Evolutionary conservation across 2,888 invertebrate genomes (phyloP).

Genomic region (Cheilosia urbana): DNA sequence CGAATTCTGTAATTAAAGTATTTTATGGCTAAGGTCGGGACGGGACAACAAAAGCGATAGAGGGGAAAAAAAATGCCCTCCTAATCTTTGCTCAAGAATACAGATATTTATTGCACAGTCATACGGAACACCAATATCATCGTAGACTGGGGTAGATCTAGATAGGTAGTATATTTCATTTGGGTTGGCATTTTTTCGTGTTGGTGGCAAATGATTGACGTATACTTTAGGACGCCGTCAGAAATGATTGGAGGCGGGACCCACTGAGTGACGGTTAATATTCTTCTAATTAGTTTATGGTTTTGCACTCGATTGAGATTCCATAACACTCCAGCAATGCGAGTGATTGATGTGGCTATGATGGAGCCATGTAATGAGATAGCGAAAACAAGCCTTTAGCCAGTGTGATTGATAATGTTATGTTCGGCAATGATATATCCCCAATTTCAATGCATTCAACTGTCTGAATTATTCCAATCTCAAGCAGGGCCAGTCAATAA

Average conservation of each 20-base stretch:
- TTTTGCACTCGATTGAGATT: conserved; percentile 10
- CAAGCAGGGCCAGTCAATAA: too few species aligned
- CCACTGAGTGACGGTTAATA: conserved; percentile 27
- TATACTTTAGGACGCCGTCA: conserved; percentile 1
- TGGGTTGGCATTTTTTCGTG: neutral
- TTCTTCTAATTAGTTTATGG: conserved; percentile 34
- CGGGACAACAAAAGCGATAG: neutral
- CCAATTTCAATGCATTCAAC: too few species aligned
- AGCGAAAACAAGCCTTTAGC: neutral
- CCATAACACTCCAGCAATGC: neutral
- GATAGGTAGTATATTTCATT: neutral
- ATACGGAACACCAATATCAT: neutral
- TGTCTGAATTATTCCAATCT: too few species aligned
- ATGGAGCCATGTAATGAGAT: neutral
- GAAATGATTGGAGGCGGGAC: neutral
- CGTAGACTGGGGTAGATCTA: neutral
- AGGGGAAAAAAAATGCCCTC: conserved; percentile 1
- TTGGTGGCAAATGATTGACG: conserved; percentile 31
- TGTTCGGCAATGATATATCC: too few species aligned
- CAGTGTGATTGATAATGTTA: neutral
- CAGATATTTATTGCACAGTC: conserved; percentile 15
- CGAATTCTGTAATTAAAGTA: conserved; percentile 50
- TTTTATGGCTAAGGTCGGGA: conserved; percentile 38
- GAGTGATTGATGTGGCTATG: conserved; percentile 21
- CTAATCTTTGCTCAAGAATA: conserved; percentile 33